Base-by-base conservation (phyloP, 1,140 invertebrate species). In the Araneus ventricosus region DNA sequence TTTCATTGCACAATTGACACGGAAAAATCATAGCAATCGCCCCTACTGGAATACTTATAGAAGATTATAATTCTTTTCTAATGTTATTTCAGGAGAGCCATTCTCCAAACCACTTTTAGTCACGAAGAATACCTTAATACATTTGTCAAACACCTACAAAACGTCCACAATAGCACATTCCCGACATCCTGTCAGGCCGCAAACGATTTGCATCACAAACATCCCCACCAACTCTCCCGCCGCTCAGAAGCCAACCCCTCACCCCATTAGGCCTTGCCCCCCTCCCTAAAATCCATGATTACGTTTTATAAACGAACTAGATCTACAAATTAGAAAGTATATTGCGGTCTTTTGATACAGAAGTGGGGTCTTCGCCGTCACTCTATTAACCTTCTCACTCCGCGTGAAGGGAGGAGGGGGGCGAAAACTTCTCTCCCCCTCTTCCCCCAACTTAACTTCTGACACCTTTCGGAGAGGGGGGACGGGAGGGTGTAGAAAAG, bases 121-220 rank as follows among this genome's bases (percentile, higher is more conserved):
- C 70, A 37, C 6, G 4, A 52, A 34, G 70, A 6, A 75, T 6
- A 37, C 34, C 34, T 75, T 75, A 30, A 75, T 34, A 37, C 4
- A 20, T 52, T 52, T 10, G 8, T n/a, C 39, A 52, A 84, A 84
- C 82, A 84, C 82, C n/a, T 52, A 84, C 41, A 30, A 52, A 84
- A 24, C 39, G 14, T 24, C n/a, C 87, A 70, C 39, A 70, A 45
- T 90, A 45, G 27, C 27, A 27, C 27, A 86, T 34, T 52, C 41
- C 63, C 90, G 57, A 61, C 82, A 86, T 92, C 90, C 90, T 92
- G 90, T 92, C 59, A 86, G 37, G 39, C 20, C 82, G 61, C 52
- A 14, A 59, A 30, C 89, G 39, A 92, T 92, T 92, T 92, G 57
- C 82, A 92, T 92, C 39, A 86, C 59, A 92, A 92, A 85, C 37